Conservation (phyloP, 2,113 vertebrate species). For the Sceloporus tristichus region DNA sequence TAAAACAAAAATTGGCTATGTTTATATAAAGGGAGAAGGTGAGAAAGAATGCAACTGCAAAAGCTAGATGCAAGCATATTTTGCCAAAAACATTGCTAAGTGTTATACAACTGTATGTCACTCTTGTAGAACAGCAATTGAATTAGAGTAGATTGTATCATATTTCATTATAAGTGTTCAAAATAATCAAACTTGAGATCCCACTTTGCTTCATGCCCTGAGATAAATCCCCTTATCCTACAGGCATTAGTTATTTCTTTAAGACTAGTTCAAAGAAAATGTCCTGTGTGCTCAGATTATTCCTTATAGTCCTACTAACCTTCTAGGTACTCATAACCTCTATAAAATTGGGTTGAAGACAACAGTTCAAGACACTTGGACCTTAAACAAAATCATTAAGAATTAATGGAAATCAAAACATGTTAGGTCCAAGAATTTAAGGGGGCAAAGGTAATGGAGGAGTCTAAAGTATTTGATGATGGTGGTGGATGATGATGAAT, state of each 20-base stretch:
- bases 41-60: background rate
- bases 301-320: no score
- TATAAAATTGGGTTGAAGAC: no score
- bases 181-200: background rate
- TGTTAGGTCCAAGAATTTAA: no score
- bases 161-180: background rate
- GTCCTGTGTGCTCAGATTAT: background rate
- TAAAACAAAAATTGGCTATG: constrained; percentile 56
- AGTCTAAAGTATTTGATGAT: no score
- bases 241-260: background rate
- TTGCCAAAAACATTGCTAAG: background rate
- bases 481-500: no score
- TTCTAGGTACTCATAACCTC: no score
- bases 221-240: background rate
- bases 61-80: background rate
- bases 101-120: background rate
- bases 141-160: background rate
- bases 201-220: background rate
- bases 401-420: no score
- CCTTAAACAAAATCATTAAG: no score
- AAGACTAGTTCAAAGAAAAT: background rate
- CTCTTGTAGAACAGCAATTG: background rate
- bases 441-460: no score
- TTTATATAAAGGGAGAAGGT: background rate
- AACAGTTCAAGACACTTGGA: no score